Evolutionary conservation across 2,888 invertebrate species (phyloP).

Genomic region (Meteorus colon): DNA sequence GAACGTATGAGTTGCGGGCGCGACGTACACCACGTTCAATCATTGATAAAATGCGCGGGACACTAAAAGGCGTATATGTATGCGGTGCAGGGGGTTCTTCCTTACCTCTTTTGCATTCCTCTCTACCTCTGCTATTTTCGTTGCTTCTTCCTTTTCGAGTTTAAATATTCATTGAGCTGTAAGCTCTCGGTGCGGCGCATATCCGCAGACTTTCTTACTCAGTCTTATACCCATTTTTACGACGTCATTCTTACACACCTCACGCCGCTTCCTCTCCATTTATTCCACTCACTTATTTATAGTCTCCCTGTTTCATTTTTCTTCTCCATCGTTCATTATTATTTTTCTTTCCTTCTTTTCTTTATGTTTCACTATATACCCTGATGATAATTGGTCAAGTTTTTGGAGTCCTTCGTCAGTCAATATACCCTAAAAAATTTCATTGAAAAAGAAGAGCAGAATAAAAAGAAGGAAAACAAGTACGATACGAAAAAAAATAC

Average conservation of each 20-base stretch:
- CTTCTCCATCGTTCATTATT: background rate
- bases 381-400: slow-evolving; percentile 13
- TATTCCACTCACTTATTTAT: slow-evolving; percentile 14
- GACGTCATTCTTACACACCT: slow-evolving; percentile 16
- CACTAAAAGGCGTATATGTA: slow-evolving; percentile 54
- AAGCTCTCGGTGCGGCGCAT: slow-evolving; percentile 20
- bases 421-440: slow-evolving; percentile 6
- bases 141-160: slow-evolving; percentile 42
- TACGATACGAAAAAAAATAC: background rate
- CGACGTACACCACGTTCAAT: slow-evolving; percentile 56
- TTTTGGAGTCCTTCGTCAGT: background rate
- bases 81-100: background rate
- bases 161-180: slow-evolving; percentile 62
- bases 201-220: slow-evolving; percentile 16
- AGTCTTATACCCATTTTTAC: slow-evolving; percentile 14
- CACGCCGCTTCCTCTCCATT: slow-evolving; percentile 12
- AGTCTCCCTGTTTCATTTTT: slow-evolving; percentile 4
- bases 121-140: slow-evolving; percentile 38
- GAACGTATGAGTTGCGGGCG: slow-evolving; percentile 33
- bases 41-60: slow-evolving; percentile 64
- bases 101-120: background rate
- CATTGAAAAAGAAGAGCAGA: background rate
- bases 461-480: background rate
- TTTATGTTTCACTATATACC: background rate
- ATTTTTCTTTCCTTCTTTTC: background rate